Evolutionary conservation across 2,113 vertebrate genomes (phyloP).

Genomic region (Hymenochirus boettgeri): DNA sequence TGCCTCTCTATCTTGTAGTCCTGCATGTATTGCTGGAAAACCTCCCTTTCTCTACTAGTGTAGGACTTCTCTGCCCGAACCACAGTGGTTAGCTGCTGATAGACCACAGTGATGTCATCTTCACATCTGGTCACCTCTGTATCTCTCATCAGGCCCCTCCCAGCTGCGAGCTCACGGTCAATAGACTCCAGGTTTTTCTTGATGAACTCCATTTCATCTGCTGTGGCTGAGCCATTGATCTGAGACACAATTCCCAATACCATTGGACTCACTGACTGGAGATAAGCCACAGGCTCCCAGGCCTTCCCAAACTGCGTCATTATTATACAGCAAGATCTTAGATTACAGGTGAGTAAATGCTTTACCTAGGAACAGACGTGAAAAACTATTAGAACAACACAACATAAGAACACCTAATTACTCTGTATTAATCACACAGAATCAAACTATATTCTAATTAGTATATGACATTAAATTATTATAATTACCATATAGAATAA

Average conservation of each 20-base stretch:
- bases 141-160: constrained; percentile 55
- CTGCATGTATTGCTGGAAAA: constrained; percentile 54
- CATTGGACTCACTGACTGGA: constrained; percentile 59
- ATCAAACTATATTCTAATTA: too few species aligned
- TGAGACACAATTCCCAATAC: constrained; percentile 58
- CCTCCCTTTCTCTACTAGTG: constrained; percentile 54
- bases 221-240: constrained; percentile 48
- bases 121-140: constrained; percentile 57
- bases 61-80: constrained; percentile 51
- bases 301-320: constrained; percentile 64
- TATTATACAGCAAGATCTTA: neutral
- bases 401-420: too few species aligned
- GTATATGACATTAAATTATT: too few species aligned
- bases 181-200: constrained; percentile 58
- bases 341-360: too few species aligned
- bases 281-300: constrained; percentile 60
- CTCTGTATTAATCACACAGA: too few species aligned
- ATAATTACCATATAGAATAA: too few species aligned
- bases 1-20: constrained; percentile 61
- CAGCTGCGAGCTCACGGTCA: constrained; percentile 50
- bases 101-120: constrained; percentile 59
- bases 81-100: constrained; percentile 56
- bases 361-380: too few species aligned
- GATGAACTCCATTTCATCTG: constrained; percentile 49
- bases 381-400: too few species aligned